Evolutionary conservation across 2,113 vertebrate species (phyloP), one percentile per base, ranked within the genome.

Genomic region (Nothobranchius kuhntae): DNA sequence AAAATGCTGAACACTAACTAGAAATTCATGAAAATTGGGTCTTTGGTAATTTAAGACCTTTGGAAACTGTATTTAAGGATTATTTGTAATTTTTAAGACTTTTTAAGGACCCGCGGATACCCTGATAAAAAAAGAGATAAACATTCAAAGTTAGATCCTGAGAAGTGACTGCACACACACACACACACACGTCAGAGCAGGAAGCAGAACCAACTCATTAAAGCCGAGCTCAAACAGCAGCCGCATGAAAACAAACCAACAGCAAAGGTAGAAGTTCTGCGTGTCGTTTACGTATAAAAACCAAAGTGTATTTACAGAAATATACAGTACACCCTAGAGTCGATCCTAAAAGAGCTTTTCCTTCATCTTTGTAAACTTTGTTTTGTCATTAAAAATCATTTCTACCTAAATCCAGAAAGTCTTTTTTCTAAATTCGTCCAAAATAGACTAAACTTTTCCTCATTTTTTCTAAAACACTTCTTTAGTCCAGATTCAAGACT

Each of bases 231-330:
- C 61, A 71, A 69, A 60, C 24, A 73, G 46, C 38, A 58, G 60
- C 15, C 71, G 53, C 58, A 61, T 47, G 68, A 78, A 71, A 61
- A 61, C 61, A 52, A 24, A 55, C 11, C 13, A 15, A 61, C 2
- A 13, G 48, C 3, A n/a, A 12, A 6, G 11, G 12, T 5, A 53
- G 65, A 69, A 54, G 15, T 21, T 6, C 58, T 70, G 65, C 61
- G 54, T 61, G 65, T 42, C 44, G n/a, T 65, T 10, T 38, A 46
- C 70, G 77, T 88, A 85, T 61, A 89, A 88, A 89, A 86, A 66
- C 78, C 81, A 57, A 68, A 70, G 60, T 64, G 24, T 92, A 87
- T 92, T 62, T 90, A 93, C 87, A 92, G 73, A 77, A 87, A 90
- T 91, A 86, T 89, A 93, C 91, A 64, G 50, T 53, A 52, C 17